Evolutionary conservation across 1,140 invertebrate genomes (phyloP), one percentile per base, ranked within the genome.

Genomic region (Drosophila orosa): DNA sequence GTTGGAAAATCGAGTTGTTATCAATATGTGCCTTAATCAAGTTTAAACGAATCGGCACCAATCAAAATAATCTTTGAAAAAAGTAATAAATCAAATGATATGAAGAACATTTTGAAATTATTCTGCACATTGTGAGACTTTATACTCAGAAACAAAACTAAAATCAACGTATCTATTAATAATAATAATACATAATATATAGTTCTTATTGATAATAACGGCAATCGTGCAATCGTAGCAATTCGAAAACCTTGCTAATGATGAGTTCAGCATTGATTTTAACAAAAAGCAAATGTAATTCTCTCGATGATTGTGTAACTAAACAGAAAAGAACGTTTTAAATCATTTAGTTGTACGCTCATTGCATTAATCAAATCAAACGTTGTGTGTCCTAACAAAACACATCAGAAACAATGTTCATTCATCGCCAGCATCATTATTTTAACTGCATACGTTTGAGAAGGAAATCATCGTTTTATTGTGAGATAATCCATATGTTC

Each of bases 181-280:
- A 60, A 57, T 71, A 62, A 33, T 56, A 67, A 71, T 50, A 52
- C 61, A 72, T 84, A 55, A 73, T 48, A 35, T 40, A 45, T 79
- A 77, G 66, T 65, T 65, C 27, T 66, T 39, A 71, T 69, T 71
- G 33, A 71, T 71, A 61, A 67, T 45, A 79, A 87, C 83, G 83
- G 83, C 83, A 87, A 87, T 77, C 76, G 83, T 86, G 83, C 83
- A 86, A 86, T 86, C 75, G 75, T 87, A 75, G 78, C 78, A 82
- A 75, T 44, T 66, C 60, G 74, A 76, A 68, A 74, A 54, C 63
- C 60, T 80, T 79, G 82, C 78, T 75, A 58, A 61, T 73, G 65
- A 68, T 42, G 44, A 68, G 63, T 50, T 50, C 60, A 33, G 60
- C 39, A 65, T 67, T 65, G 27, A 50, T 61, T 65, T 63, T 40